Conservation (phyloP, 2,888 invertebrate species). For the Leucania comma region DNA sequence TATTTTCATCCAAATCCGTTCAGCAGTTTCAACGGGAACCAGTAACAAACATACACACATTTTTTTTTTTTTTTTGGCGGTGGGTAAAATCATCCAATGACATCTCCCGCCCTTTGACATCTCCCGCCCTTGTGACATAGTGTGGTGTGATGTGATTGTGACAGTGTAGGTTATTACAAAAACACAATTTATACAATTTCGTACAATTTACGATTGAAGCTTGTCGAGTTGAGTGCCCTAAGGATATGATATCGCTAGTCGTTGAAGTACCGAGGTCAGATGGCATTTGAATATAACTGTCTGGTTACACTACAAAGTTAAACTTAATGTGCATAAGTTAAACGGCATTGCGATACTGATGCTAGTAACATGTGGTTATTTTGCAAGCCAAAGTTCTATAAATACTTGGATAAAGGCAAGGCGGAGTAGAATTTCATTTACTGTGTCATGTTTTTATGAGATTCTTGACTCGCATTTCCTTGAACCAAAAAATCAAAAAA, state of each 20-base stretch:
- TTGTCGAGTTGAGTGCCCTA: constrained; percentile 29
- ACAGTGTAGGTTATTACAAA: not conserved
- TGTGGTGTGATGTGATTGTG: too few relatives aligned
- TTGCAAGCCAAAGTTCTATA: not conserved
- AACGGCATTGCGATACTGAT: not conserved
- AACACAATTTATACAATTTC: not conserved
- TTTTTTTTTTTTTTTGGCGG: too few relatives aligned
- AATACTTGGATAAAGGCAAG: too few relatives aligned
- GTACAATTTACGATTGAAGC: not conserved
- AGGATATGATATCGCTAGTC: constrained; percentile 15
- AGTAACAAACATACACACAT: too few relatives aligned
- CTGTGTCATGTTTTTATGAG: too few relatives aligned
- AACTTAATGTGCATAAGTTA: not conserved
- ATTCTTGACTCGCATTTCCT: too few relatives aligned
- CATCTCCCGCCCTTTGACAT: too few relatives aligned
- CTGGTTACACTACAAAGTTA: not conserved
- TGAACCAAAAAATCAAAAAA: too few relatives aligned
- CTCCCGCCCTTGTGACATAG: too few relatives aligned
- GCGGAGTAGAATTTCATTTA: not conserved
- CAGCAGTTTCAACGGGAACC: too few relatives aligned
- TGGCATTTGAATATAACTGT: constrained; percentile 9
- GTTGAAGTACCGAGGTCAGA: constrained; percentile 40
- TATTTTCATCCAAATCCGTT: too few relatives aligned
- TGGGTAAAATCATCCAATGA: too few relatives aligned
- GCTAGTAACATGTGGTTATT: not conserved